Evolutionary conservation across 2,888 invertebrate species (phyloP).

Genomic region (Tortricodes alternella): DNA sequence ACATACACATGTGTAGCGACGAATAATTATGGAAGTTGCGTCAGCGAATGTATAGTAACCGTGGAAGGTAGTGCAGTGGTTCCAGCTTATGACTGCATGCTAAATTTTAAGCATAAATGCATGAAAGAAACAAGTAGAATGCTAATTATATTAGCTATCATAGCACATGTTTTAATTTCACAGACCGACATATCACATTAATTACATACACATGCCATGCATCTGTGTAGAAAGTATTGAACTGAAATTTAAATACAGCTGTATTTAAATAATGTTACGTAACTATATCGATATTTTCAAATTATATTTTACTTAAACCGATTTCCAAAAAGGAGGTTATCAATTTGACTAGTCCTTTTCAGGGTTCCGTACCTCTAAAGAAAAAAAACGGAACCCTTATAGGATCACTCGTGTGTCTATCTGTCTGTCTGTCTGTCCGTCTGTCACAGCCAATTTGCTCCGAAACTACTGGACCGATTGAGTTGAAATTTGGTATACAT

Average conservation of each 20-base stretch:
- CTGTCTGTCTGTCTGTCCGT: too few relatives aligned
- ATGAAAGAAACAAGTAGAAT: slow-evolving; percentile 30
- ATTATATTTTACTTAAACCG: too few relatives aligned
- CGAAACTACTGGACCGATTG: too few relatives aligned
- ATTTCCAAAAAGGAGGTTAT: too few relatives aligned
- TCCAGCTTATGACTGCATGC: slow-evolving; percentile 54
- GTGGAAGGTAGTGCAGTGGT: slow-evolving; percentile 88
- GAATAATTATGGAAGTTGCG: slow-evolving; percentile 92
- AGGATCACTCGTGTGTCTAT: too few relatives aligned
- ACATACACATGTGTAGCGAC: slow-evolving; percentile 91
- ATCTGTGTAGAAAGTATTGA: slow-evolving; percentile 58
- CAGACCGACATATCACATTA: slow-evolving; percentile 23
- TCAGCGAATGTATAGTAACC: slow-evolving; percentile 88
- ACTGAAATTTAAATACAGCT: slow-evolving; percentile 30
- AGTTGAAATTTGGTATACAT: too few relatives aligned
- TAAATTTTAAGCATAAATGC: slow-evolving; percentile 36
- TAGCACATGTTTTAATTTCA: slow-evolving; percentile 30
- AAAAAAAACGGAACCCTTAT: too few relatives aligned
- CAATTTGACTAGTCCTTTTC: too few relatives aligned
- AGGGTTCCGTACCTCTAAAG: too few relatives aligned
- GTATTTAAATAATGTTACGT: too few relatives aligned
- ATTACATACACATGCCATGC: slow-evolving; percentile 65
- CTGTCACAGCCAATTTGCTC: too few relatives aligned
- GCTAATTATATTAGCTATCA: slow-evolving; percentile 11
- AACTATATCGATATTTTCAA: too few relatives aligned